These are phyloP conservation scores for Drosophila helvetica DNA, from an alignment of 2,888 invertebrate genomes.

Conservation along the genomic window DNA sequence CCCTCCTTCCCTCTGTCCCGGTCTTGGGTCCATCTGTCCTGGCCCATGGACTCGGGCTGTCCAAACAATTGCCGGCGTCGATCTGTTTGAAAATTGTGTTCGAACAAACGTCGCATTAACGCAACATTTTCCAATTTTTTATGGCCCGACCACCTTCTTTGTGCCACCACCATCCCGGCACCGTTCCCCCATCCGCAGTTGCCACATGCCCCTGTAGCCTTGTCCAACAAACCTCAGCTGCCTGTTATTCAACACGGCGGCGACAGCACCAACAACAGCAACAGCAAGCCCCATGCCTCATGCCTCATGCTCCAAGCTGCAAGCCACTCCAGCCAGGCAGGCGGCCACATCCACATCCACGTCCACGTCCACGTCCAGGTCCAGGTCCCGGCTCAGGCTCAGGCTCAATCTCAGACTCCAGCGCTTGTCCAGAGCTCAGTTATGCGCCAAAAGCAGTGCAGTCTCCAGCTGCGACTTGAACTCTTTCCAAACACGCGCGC, in stretches of 20 bases:
- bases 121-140: slow-evolving; percentile 74
- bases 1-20: too few species aligned
- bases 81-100: slow-evolving; percentile 77
- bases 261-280: slow-evolving; percentile 42
- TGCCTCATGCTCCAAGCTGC: slow-evolving; percentile 3
- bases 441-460: slow-evolving; percentile 77
- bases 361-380: slow-evolving; percentile 6
- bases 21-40: neutral
- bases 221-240: slow-evolving; percentile 61
- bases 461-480: slow-evolving; percentile 76
- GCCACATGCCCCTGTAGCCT: slow-evolving; percentile 13
- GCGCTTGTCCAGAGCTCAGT: slow-evolving; percentile 56
- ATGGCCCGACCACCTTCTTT: slow-evolving; percentile 48
- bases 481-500: slow-evolving; percentile 72
- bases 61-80: slow-evolving; percentile 76
- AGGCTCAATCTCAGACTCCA: slow-evolving; percentile 37
- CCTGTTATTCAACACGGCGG: slow-evolving; percentile 75
- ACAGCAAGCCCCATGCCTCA: slow-evolving; percentile 19
- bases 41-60: slow-evolving; percentile 51
- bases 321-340: neutral
- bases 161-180: too few species aligned
- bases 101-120: slow-evolving; percentile 78
- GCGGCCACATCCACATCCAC: too few species aligned
- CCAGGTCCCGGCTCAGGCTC: slow-evolving; percentile 15
- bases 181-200: neutral